Percentiles rank a stretch among this genome's conserved stretches.
phyloP scores from a whole-genome alignment of 2,888 invertebrate species.

The Dione vanillae region DNA sequence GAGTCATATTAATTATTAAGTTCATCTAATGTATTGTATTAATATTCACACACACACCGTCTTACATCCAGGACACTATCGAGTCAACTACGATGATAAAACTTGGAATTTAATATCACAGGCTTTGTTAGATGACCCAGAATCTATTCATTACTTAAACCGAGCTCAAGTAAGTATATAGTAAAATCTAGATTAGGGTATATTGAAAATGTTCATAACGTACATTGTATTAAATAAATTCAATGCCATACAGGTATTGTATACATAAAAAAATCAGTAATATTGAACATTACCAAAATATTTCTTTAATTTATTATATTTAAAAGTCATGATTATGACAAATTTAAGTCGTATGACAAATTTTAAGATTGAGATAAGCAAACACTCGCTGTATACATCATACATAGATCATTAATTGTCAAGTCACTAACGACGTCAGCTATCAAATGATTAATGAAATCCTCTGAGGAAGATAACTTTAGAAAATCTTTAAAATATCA shows the following conservation, averaged over 20 bases:
- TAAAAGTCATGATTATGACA: neutral
- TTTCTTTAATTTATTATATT: neutral
- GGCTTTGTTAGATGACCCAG: conserved; percentile 61
- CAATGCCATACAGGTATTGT: neutral
- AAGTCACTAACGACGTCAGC: conserved; percentile 4
- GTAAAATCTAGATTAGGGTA: conserved; percentile 15
- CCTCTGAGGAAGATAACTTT: neutral
- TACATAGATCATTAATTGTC: neutral
- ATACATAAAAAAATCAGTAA: too few species aligned
- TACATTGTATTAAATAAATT: conserved; percentile 12
- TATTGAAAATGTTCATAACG: conserved; percentile 15
- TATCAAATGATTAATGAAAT: neutral
- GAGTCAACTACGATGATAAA: conserved; percentile 86
- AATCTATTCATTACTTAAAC: conserved; percentile 86
- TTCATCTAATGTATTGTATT: conserved; percentile 1
- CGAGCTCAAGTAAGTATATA: conserved; percentile 86
- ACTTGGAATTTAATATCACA: conserved; percentile 83
- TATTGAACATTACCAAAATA: neutral
- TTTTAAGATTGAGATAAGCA: neutral
- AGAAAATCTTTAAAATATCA: neutral
- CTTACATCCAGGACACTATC: conserved; percentile 80
- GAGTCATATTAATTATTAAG: neutral
- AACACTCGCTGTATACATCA: neutral
- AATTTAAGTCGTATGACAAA: neutral
- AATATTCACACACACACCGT: neutral